These are phyloP conservation scores for Mythimna pallens DNA, from an alignment of 2,888 invertebrate species.

Conservation along the genomic window DNA sequence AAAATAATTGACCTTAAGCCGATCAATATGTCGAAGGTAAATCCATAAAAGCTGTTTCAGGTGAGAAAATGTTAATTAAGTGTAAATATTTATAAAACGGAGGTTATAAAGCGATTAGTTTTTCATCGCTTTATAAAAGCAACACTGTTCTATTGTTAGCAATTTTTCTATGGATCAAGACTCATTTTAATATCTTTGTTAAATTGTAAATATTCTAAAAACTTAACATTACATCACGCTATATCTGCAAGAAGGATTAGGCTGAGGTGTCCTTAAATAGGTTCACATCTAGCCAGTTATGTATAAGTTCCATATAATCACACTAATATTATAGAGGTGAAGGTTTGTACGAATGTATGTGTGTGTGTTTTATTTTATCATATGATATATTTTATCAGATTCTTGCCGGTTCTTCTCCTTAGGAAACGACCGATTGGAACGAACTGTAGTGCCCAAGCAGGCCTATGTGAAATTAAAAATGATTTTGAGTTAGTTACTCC, in stretches of 20 bases:
- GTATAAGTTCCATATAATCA: background rate
- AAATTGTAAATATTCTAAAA: background rate
- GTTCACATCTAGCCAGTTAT: background rate
- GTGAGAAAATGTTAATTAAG: too few species aligned
- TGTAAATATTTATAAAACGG: background rate
- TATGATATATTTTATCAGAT: too few species aligned
- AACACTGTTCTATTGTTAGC: background rate
- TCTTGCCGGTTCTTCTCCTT: too few species aligned
- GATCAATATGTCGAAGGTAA: background rate
- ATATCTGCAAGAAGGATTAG: background rate
- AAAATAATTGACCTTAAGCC: background rate
- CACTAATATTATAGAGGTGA: too few species aligned
- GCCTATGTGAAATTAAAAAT: too few species aligned
- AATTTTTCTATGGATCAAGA: background rate
- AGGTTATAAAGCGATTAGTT: background rate
- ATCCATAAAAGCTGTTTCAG: background rate
- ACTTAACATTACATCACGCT: background rate
- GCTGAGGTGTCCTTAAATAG: background rate
- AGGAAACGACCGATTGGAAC: too few species aligned
- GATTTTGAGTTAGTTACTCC: too few species aligned
- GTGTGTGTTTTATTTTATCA: too few species aligned
- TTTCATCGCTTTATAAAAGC: too few species aligned
- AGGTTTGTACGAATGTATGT: too few species aligned
- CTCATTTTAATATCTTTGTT: background rate
- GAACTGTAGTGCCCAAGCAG: too few species aligned